A percentile compares a stretch with the other conserved stretches of the same genome.
Conservation (phyloP, 2,113 vertebrate species). For the Ailurus styani region DNA sequence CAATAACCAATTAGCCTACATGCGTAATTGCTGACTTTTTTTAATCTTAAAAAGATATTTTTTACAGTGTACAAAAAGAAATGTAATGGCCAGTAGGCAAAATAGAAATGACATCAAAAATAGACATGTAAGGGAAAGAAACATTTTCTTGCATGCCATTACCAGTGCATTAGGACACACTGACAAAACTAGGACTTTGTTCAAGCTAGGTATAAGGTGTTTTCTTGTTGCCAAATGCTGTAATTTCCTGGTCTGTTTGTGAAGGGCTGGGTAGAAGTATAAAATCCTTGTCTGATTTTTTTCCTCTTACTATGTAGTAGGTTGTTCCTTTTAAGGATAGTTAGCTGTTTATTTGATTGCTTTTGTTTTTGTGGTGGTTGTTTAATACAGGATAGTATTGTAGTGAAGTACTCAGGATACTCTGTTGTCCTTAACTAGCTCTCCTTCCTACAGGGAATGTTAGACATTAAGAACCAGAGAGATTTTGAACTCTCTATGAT, state of each 20-base stretch:
- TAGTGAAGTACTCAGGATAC: neutral
- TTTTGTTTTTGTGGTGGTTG: neutral
- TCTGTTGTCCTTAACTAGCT: neutral
- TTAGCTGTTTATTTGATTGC: neutral
- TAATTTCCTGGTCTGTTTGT: neutral
- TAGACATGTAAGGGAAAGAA: neutral
- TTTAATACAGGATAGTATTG: neutral
- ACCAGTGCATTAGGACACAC: neutral
- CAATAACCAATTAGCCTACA: neutral
- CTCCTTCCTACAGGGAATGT: neutral
- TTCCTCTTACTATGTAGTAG: neutral
- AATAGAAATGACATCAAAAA: neutral
- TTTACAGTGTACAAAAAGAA: conserved; percentile 3
- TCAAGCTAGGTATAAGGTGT: neutral
- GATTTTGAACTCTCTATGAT: neutral
- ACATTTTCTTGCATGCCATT: neutral
- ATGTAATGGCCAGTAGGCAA: neutral
- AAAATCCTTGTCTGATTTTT: neutral
- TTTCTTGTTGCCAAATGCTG: neutral
- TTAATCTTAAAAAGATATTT: neutral
- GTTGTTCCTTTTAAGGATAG: neutral
- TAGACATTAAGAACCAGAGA: neutral
- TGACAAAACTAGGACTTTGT: neutral
- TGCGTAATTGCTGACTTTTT: neutral
- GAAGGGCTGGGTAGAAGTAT: neutral